Conservation (phyloP, 2,797 vertebrate genomes). For the Microctenopoma stevenorrisi region DNA sequence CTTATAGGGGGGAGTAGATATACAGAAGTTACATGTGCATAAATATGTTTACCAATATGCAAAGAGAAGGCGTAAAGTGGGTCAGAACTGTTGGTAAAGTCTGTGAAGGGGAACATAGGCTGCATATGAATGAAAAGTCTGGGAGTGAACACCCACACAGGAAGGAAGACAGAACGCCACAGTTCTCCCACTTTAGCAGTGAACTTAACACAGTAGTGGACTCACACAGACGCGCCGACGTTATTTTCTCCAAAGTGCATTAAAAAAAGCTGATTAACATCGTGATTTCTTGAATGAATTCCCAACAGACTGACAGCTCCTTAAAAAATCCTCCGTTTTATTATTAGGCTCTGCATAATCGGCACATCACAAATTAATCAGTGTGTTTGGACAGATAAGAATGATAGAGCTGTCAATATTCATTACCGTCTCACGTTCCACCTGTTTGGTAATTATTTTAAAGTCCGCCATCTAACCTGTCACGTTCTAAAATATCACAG, state of each 20-base stretch:
- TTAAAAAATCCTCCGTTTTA: neutral
- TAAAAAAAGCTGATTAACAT: constrained; percentile 7
- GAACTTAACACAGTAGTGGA: constrained; percentile 3
- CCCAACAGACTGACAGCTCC: neutral
- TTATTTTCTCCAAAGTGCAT: neutral
- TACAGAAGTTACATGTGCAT: constrained; percentile 68
- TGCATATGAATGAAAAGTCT: constrained; percentile 46
- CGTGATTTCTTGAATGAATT: neutral
- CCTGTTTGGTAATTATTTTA: neutral
- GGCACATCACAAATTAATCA: neutral
- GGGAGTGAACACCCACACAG: constrained; percentile 33
- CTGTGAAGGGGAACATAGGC: constrained; percentile 31
- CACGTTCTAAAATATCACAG: neutral
- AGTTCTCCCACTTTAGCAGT: neutral
- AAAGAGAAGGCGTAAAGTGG: constrained; percentile 68
- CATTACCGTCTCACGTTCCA: neutral
- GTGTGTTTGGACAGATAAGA: neutral
- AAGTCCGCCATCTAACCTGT: neutral
- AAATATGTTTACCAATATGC: constrained; percentile 75
- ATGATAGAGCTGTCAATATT: neutral
- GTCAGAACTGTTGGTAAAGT: constrained; percentile 71
- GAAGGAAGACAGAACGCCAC: constrained; percentile 6
- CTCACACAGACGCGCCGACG: neutral
- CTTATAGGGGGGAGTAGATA: constrained; percentile 70
- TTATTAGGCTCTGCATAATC: neutral